These are phyloP conservation scores for Aphelenchoides fujianensis DNA, from an alignment of 1,140 invertebrate species.

Conservation along the genomic window DNA sequence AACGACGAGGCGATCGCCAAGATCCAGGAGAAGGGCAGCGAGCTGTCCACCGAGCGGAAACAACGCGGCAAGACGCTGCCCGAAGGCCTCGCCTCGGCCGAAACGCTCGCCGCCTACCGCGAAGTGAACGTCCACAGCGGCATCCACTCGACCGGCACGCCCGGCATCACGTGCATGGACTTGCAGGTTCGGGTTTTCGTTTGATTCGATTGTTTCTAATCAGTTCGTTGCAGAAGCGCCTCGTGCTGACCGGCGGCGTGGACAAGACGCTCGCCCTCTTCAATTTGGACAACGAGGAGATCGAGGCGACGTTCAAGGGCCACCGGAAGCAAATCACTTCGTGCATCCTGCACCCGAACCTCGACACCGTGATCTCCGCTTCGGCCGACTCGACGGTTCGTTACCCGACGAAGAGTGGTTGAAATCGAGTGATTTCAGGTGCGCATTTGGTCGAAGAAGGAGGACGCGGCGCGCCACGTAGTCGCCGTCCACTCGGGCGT, in stretches of 20 bases:
- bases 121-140: slow-evolving; percentile 67
- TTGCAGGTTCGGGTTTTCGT: slow-evolving; percentile 65
- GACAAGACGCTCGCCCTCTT: slow-evolving; percentile 97
- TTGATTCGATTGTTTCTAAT: slow-evolving; percentile 18
- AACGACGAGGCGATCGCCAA: slow-evolving; percentile 69
- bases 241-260: slow-evolving; percentile 78
- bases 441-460: slow-evolving; percentile 88
- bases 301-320: slow-evolving; percentile 89
- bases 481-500: slow-evolving; percentile 84
- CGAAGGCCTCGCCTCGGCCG: slow-evolving; percentile 81
- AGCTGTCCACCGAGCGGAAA: slow-evolving; percentile 92
- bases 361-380: slow-evolving; percentile 62
- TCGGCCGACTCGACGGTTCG: slow-evolving; percentile 86
- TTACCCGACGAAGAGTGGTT: background rate
- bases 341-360: slow-evolving; percentile 83
- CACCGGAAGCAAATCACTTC: slow-evolving; percentile 88
- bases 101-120: slow-evolving; percentile 71
- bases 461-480: slow-evolving; percentile 78
- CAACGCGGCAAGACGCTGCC: slow-evolving; percentile 87
- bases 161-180: slow-evolving; percentile 91
- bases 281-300: slow-evolving; percentile 93
- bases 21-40: slow-evolving; percentile 86
- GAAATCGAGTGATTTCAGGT: slow-evolving; percentile 25
- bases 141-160: slow-evolving; percentile 91
- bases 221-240: slow-evolving; percentile 38